These are phyloP conservation scores for Dryomyza anilis DNA, from an alignment of 2,888 invertebrate genomes.

Conservation along the genomic window DNA sequence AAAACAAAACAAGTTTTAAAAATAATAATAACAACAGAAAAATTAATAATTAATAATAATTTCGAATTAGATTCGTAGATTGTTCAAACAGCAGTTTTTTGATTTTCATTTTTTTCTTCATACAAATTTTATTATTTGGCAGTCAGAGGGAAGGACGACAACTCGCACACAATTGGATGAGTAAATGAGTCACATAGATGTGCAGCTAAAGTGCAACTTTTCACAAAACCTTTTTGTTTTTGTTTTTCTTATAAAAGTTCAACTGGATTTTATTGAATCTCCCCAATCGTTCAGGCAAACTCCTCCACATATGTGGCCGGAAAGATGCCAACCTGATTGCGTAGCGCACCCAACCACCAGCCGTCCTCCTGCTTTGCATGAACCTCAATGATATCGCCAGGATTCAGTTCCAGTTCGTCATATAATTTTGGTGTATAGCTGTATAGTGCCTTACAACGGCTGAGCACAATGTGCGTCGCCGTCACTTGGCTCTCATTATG, in stretches of 20 bases:
- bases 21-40: not conserved
- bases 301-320: constrained; percentile 94
- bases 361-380: constrained; percentile 91
- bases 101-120: not conserved
- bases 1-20: not conserved
- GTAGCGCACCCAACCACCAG: constrained; percentile 93
- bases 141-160: constrained; percentile 10
- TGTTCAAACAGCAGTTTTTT: not conserved
- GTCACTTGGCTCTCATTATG: not conserved
- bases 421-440: constrained; percentile 85
- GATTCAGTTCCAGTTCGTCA: constrained; percentile 79
- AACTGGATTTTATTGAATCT: too few species aligned
- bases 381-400: constrained; percentile 85
- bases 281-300: constrained; percentile 63
- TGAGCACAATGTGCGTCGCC: constrained; percentile 60
- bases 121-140: constrained; percentile 14
- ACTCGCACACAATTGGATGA: not conserved
- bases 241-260: too few species aligned
- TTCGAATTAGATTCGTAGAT: constrained; percentile 8
- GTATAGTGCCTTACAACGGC: constrained; percentile 84
- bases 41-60: not conserved
- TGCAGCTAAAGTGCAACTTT: too few species aligned
- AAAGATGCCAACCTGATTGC: constrained; percentile 82
- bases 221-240: too few species aligned
- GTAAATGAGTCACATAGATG: too few species aligned